Evolutionary conservation across 2,888 invertebrate genomes (phyloP).

Genomic region (Trichacis sp.): DNA sequence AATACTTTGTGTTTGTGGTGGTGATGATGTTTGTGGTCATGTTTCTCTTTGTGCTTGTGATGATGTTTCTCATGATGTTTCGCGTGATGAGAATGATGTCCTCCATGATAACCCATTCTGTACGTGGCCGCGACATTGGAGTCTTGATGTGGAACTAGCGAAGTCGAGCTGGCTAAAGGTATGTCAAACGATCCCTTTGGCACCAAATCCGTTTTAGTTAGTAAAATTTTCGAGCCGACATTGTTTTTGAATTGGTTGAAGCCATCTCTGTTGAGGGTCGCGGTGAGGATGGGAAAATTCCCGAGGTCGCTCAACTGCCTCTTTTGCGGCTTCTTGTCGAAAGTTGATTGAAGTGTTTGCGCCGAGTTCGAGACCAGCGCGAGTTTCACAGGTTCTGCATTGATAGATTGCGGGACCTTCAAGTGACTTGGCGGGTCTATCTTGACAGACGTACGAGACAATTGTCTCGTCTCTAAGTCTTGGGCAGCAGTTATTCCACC

Average conservation of each 20-base stretch:
- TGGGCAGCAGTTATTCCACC: constrained; percentile 49
- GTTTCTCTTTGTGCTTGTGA: constrained; percentile 47
- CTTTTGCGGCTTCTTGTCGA: constrained; percentile 48
- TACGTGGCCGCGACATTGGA: constrained; percentile 27
- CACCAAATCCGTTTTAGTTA: neutral
- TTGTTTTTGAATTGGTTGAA: constrained; percentile 1
- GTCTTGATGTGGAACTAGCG: constrained; percentile 17
- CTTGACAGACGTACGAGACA: too few species aligned
- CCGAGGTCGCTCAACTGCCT: constrained; percentile 49
- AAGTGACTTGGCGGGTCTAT: constrained; percentile 38
- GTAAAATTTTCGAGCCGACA: neutral
- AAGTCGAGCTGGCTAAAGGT: neutral
- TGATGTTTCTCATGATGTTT: constrained; percentile 51
- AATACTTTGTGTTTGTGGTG: constrained; percentile 54
- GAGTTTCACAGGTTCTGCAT: constrained; percentile 24
- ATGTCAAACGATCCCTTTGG: neutral
- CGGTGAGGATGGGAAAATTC: constrained; percentile 12
- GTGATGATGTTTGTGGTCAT: constrained; percentile 51
- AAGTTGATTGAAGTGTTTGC: constrained; percentile 25
- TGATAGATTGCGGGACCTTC: constrained; percentile 39
- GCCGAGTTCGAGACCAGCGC: constrained; percentile 30
- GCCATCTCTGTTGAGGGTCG: constrained; percentile 6
- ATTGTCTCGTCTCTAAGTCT: constrained; percentile 48
- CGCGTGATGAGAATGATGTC: constrained; percentile 41
- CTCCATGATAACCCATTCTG: constrained; percentile 10